These are phyloP conservation scores for Rhineura floridana DNA, from an alignment of 2,113 vertebrate genomes.

Conservation along the genomic window DNA sequence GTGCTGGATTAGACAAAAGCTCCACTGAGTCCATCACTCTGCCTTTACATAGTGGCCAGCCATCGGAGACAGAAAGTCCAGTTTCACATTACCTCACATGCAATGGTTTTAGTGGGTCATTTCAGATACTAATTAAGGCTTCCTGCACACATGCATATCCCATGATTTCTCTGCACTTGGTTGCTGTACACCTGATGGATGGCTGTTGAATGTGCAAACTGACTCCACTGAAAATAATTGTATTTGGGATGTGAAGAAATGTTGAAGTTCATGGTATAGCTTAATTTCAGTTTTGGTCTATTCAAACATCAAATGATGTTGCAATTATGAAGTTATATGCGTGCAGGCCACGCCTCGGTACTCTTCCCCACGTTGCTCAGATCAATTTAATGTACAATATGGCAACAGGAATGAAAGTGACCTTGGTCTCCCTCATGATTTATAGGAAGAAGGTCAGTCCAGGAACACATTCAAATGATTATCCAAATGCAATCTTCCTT, in stretches of 20 bases:
- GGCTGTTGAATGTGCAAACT: neutral
- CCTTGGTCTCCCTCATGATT: neutral
- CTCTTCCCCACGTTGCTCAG: neutral
- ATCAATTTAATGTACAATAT: neutral
- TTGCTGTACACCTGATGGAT: neutral
- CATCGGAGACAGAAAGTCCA: neutral
- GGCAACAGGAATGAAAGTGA: neutral
- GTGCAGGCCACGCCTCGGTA: neutral
- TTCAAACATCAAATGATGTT: neutral
- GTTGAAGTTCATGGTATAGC: neutral
- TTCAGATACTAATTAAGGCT: neutral
- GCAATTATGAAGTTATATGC: neutral
- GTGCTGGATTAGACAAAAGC: neutral
- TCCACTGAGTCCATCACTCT: neutral
- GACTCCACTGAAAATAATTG: neutral
- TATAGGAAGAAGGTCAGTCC: neutral
- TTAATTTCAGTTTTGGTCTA: neutral
- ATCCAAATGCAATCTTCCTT: neutral
- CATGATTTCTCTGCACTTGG: neutral
- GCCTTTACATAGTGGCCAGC: neutral
- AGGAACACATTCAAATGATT: slow-evolving; percentile 16
- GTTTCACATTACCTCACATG: neutral
- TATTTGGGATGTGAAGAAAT: neutral
- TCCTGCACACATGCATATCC: neutral
- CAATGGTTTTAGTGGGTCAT: neutral